These are phyloP conservation scores for Eupithecia dodoneata DNA, from an alignment of 2,888 invertebrate species.

Conservation along the genomic window DNA sequence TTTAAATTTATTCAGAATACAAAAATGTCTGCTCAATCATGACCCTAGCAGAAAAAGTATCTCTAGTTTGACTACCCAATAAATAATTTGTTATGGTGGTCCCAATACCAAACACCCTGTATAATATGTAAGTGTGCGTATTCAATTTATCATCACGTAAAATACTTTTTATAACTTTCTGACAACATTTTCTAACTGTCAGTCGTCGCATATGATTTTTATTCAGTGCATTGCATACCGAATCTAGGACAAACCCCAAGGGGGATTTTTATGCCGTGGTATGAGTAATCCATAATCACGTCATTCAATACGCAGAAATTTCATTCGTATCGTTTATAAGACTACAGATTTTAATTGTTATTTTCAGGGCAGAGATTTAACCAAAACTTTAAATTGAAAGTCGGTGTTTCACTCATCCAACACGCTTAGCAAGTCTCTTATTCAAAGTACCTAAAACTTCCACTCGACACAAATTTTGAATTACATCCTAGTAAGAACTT, in stretches of 20 bases:
- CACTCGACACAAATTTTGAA: constrained; percentile 2
- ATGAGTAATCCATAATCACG: constrained; percentile 26
- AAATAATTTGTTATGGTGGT: too few species aligned
- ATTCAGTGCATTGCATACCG: constrained; percentile 3
- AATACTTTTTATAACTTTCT: neutral
- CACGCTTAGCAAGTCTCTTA: neutral
- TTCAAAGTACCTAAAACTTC: constrained; percentile 4
- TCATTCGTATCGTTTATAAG: neutral
- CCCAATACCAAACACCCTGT: too few species aligned
- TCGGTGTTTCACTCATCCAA: neutral
- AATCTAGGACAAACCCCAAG: constrained; percentile 45
- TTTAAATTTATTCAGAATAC: too few species aligned
- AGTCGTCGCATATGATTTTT: neutral
- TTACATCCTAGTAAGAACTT: constrained; percentile 6
- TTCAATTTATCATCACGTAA: neutral
- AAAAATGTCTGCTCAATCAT: too few species aligned
- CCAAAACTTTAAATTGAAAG: neutral
- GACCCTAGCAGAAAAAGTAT: too few species aligned
- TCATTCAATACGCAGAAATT: constrained; percentile 8
- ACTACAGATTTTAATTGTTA: neutral
- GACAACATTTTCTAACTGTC: neutral
- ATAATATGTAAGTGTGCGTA: neutral
- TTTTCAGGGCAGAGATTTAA: neutral
- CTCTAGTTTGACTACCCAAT: too few species aligned
- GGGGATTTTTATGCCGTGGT: constrained; percentile 37